Evolutionary conservation across 2,888 invertebrate species (phyloP).

Genomic region (Siphlonurus alternatus): DNA sequence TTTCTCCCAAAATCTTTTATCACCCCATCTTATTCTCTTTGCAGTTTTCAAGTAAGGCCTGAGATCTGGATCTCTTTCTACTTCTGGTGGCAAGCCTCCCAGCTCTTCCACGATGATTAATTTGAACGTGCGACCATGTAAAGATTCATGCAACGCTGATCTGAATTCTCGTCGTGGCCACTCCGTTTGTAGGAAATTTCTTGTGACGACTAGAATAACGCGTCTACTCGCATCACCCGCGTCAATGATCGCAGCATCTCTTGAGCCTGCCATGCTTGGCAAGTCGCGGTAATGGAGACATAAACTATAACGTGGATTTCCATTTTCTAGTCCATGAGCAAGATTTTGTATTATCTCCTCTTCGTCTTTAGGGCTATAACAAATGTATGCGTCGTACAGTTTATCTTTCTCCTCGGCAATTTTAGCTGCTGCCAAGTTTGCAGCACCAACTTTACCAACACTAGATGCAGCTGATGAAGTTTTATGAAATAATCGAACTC

Average conservation of each 20-base stretch:
- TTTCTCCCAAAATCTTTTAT: slow-evolving; percentile 66
- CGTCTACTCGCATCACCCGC: slow-evolving; percentile 72
- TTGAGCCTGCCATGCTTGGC: slow-evolving; percentile 54
- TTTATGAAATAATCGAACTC: slow-evolving; percentile 46
- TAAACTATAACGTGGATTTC: slow-evolving; percentile 55
- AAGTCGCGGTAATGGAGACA: slow-evolving; percentile 75
- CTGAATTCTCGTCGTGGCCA: slow-evolving; percentile 84
- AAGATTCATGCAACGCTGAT: slow-evolving; percentile 69
- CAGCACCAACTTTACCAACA: neutral
- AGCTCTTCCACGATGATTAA: slow-evolving; percentile 70
- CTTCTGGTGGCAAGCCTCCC: slow-evolving; percentile 68
- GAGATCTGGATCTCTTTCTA: slow-evolving; percentile 71
- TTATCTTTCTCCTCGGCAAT: slow-evolving; percentile 52
- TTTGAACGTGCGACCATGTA: slow-evolving; percentile 57
- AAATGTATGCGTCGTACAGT: slow-evolving; percentile 78
- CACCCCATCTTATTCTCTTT: slow-evolving; percentile 59
- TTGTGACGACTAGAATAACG: slow-evolving; percentile 73
- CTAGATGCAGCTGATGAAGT: slow-evolving; percentile 9
- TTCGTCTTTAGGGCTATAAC: slow-evolving; percentile 79
- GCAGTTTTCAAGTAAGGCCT: slow-evolving; percentile 63
- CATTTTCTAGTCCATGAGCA: slow-evolving; percentile 55
- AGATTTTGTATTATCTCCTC: slow-evolving; percentile 71
- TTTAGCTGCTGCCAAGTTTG: neutral
- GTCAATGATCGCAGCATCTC: slow-evolving; percentile 73
- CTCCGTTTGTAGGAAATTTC: slow-evolving; percentile 76